Percentiles rank a stretch among this genome's conserved stretches.
These are phyloP conservation scores for Reticulitermes lucifugus DNA, from an alignment of 2,888 invertebrate species.

Conservation along the genomic window DNA sequence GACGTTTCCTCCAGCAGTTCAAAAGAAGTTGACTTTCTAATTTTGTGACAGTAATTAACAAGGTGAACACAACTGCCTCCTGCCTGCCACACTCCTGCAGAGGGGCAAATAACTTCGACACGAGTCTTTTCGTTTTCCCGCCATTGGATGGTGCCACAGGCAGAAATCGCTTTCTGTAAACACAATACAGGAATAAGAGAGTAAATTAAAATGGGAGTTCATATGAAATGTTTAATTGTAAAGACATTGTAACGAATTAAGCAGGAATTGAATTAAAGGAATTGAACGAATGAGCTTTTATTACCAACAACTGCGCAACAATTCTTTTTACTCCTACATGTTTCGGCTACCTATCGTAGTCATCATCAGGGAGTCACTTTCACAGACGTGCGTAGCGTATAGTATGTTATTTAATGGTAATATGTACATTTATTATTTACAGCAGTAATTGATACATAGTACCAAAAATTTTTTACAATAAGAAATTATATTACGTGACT, in stretches of 20 bases:
- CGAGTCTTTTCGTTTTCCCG: slow-evolving; percentile 18
- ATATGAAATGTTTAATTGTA: neutral
- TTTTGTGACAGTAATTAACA: slow-evolving; percentile 51
- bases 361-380: too few relatives aligned
- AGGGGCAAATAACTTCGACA: slow-evolving; percentile 36
- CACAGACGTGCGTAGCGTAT: too few relatives aligned
- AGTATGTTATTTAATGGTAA: too few relatives aligned
- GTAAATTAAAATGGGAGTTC: neutral
- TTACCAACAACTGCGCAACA: too few relatives aligned
- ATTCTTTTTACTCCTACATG: too few relatives aligned
- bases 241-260: neutral
- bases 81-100: slow-evolving; percentile 15
- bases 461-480: too few relatives aligned
- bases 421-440: too few relatives aligned
- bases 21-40: slow-evolving; percentile 49
- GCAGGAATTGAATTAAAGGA: too few relatives aligned
- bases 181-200: neutral
- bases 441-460: too few relatives aligned
- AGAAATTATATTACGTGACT: too few relatives aligned
- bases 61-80: slow-evolving; percentile 47
- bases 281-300: too few relatives aligned
- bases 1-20: slow-evolving; percentile 45
- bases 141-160: slow-evolving; percentile 14
- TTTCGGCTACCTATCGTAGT: too few relatives aligned
- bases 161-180: slow-evolving; percentile 33